phyloP scores from a whole-genome alignment of 2,797 vertebrate genomes.

The Paedocypris micromegethes region DNA sequence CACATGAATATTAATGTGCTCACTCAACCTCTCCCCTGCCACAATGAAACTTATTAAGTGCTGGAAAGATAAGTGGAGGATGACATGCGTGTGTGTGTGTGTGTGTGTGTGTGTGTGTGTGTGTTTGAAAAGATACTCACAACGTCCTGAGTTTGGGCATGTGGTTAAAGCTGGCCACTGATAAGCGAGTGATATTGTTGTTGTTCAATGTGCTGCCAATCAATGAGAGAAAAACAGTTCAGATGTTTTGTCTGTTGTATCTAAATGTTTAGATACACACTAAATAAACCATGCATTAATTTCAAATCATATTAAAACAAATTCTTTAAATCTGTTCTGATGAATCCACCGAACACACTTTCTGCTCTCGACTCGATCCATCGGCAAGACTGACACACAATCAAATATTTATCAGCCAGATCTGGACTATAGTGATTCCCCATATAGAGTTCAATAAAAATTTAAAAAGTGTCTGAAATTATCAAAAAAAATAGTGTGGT shows the following conservation, averaged over 20 bases:
- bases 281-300: too few relatives aligned
- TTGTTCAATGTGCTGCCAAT: constrained; percentile 92
- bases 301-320: too few relatives aligned
- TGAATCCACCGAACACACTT: too few relatives aligned
- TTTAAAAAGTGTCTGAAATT: too few relatives aligned
- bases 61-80: constrained; percentile 4
- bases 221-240: neutral
- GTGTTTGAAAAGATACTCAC: constrained; percentile 73
- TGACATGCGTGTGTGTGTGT: constrained; percentile 10
- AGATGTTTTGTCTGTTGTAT: neutral
- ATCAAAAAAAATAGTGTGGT: too few relatives aligned
- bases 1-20: constrained; percentile 31
- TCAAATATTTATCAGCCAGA: too few relatives aligned
- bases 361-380: too few relatives aligned
- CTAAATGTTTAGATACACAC: too few relatives aligned
- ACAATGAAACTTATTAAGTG: constrained; percentile 36
- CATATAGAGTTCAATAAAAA: too few relatives aligned
- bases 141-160: constrained; percentile 99
- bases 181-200: constrained; percentile 95
- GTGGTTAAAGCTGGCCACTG: constrained; percentile 98
- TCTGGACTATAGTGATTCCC: too few relatives aligned
- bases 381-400: too few relatives aligned
- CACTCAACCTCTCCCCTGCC: constrained; percentile 27
- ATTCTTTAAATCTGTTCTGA: too few relatives aligned
- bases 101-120: constrained; percentile 14